These are phyloP conservation scores for Lophotriccus pileatus DNA, from an alignment of 2,797 vertebrate species.

Conservation along the genomic window DNA sequence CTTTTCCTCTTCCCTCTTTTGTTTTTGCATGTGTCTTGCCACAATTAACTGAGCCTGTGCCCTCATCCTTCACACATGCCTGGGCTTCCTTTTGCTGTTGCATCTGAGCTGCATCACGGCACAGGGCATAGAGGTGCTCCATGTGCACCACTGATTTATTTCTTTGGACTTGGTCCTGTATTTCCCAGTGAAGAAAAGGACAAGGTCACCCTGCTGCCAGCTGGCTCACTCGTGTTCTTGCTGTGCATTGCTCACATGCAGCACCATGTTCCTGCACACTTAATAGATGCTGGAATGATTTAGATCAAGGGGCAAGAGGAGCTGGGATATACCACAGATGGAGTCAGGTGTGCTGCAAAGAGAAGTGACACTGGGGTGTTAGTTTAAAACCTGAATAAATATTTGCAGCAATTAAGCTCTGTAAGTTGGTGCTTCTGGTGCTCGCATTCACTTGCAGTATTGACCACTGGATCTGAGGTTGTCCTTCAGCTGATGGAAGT, in stretches of 20 bases:
- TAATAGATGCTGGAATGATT: not conserved
- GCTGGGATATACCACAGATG: not conserved
- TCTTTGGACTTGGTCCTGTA: not conserved
- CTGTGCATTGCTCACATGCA: not conserved
- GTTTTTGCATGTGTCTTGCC: not conserved
- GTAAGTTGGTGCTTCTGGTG: not conserved
- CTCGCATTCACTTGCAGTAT: not conserved
- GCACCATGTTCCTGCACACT: not conserved
- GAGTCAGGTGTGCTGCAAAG: not conserved
- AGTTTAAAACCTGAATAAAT: not conserved
- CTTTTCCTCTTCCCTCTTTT: not conserved
- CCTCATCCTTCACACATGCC: not conserved
- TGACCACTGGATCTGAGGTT: not conserved
- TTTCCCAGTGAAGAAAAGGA: not conserved
- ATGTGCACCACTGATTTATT: not conserved
- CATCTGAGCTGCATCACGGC: not conserved
- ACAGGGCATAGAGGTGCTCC: not conserved
- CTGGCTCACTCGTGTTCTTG: not conserved
- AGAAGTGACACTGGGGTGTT: not conserved
- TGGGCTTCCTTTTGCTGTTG: not conserved
- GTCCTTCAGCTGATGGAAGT: not conserved
- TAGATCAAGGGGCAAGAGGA: not conserved
- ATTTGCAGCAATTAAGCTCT: not conserved
- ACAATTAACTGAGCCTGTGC: not conserved
- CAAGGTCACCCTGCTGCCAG: not conserved